Evolutionary conservation across 2,113 vertebrate species (phyloP).

Genomic region (Trematocara stigmaticum): DNA sequence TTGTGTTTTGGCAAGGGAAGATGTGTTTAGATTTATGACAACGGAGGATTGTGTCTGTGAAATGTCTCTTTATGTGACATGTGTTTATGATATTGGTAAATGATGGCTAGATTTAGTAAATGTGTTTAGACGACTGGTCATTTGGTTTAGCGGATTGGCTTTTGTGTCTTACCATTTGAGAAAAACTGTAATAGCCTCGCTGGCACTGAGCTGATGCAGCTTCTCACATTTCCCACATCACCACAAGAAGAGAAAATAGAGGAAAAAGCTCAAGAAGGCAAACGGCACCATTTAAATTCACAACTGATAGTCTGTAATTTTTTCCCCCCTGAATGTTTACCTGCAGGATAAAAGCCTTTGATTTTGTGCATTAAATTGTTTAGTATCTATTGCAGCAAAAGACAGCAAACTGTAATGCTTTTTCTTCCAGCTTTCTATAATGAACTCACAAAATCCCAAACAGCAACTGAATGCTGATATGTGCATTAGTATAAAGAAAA

Average conservation of each 20-base stretch:
- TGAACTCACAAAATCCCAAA: background rate
- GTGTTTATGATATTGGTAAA: too few species aligned
- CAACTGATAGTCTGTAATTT: background rate
- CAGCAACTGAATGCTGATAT: background rate
- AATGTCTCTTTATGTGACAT: too few species aligned
- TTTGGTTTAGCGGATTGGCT: too few species aligned
- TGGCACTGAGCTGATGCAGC: slow-evolving; percentile 18
- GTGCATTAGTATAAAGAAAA: background rate
- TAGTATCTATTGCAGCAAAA: background rate
- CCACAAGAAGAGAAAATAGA: background rate
- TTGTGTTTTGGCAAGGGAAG: too few species aligned
- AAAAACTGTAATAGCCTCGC: slow-evolving; percentile 1
- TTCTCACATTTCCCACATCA: background rate
- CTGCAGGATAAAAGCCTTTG: slow-evolving; percentile 16
- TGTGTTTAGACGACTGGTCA: too few species aligned
- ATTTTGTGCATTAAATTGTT: slow-evolving; percentile 4
- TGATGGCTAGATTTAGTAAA: too few species aligned
- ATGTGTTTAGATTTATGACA: too few species aligned
- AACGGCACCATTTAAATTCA: slow-evolving; percentile 13
- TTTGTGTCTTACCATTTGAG: too few species aligned
- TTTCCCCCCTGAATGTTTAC: background rate
- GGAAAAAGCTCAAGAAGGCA: background rate
- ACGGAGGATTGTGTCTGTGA: too few species aligned
- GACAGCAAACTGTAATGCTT: background rate
- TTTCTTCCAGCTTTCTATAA: background rate